Conservation (phyloP, 2,113 vertebrate species). For the Ursus arctos region DNA sequence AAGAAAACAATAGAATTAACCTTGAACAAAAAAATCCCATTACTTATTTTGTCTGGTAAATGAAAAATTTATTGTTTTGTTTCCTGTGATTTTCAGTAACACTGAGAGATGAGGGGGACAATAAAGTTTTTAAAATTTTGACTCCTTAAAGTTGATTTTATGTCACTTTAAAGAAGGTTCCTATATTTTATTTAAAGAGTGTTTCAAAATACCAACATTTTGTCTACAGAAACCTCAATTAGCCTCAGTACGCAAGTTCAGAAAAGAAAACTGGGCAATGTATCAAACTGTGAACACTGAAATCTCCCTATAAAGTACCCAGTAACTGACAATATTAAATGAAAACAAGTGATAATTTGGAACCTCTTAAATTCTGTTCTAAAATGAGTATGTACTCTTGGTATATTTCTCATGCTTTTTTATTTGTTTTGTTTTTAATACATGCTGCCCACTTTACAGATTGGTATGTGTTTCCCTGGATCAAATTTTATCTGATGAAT, state of each 20-base stretch:
- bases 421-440: background rate
- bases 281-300: background rate
- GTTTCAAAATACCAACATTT: background rate
- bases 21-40: background rate
- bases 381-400: background rate
- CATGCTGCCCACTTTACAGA: background rate
- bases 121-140: background rate
- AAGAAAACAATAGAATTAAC: background rate
- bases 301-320: background rate
- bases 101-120: background rate
- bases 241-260: background rate
- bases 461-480: background rate
- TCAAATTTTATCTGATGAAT: background rate
- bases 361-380: background rate
- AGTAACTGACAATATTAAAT: background rate
- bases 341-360: background rate
- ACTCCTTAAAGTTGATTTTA: background rate
- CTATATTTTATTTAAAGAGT: background rate
- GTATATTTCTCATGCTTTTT: background rate
- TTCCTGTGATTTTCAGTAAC: background rate
- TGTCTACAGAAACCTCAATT: background rate
- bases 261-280: background rate
- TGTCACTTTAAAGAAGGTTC: background rate
- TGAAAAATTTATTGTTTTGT: background rate
- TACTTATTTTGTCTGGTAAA: background rate